phyloP scores from a whole-genome alignment of 1,140 invertebrate genomes.

The Nasonia longicornis region DNA sequence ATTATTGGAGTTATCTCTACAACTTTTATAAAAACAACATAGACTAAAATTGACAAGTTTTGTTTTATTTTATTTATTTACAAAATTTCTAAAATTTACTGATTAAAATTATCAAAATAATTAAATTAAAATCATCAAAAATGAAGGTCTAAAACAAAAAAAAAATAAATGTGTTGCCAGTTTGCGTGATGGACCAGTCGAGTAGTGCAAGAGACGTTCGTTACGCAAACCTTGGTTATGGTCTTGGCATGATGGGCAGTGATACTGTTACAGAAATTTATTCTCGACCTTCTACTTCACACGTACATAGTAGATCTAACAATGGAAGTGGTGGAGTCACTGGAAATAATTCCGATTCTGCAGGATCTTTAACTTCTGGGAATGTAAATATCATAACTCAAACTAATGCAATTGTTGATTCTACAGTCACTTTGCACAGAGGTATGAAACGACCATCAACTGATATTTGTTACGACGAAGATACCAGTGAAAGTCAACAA shows the following conservation, averaged over 20 bases:
- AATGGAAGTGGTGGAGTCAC: conserved; percentile 58
- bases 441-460: conserved; percentile 78
- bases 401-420: conserved; percentile 34
- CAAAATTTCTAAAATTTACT: background rate
- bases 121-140: background rate
- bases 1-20: background rate
- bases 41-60: background rate
- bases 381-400: conserved; percentile 44
- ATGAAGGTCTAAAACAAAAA: conserved; percentile 48
- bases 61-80: background rate
- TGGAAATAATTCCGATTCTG: conserved; percentile 39
- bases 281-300: conserved; percentile 72
- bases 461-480: conserved; percentile 83
- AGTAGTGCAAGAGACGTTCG: conserved; percentile 86
- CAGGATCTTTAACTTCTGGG: conserved; percentile 38
- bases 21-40: background rate
- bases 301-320: conserved; percentile 73
- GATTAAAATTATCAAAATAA: background rate
- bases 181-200: conserved; percentile 70
- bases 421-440: conserved; percentile 59
- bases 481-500: conserved; percentile 63
- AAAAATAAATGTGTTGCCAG: conserved; percentile 62
- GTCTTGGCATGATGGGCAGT: conserved; percentile 82
- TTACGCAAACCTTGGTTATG: conserved; percentile 82
- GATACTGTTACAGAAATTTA: conserved; percentile 84